These are phyloP conservation scores for Hymenopus coronatus DNA, from an alignment of 2,888 invertebrate species.

Conservation along the genomic window DNA sequence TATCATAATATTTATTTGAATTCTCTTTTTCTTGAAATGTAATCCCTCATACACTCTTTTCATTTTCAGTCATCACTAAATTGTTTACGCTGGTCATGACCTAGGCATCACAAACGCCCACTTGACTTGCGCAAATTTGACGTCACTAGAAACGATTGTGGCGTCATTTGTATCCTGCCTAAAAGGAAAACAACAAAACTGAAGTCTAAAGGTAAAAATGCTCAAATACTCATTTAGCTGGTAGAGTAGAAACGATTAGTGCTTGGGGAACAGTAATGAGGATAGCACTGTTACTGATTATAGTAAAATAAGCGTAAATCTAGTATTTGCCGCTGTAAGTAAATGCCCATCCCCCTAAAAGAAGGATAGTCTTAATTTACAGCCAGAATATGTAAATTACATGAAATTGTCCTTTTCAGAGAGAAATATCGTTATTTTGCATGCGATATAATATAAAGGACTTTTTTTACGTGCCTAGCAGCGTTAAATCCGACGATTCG, in stretches of 20 bases:
- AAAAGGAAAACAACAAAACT: not conserved
- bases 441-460: no score
- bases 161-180: slow-evolving; percentile 18
- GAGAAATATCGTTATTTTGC: no score
- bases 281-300: not conserved
- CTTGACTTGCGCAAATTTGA: slow-evolving; percentile 21
- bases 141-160: slow-evolving; percentile 20
- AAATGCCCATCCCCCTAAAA: not conserved
- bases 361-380: not conserved
- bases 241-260: not conserved
- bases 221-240: not conserved
- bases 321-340: not conserved
- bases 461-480: no score
- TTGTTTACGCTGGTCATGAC: not conserved
- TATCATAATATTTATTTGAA: no score
- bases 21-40: not conserved
- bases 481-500: not conserved
- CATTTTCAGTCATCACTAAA: not conserved
- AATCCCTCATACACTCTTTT: not conserved
- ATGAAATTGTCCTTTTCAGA: not conserved
- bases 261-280: not conserved
- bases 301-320: not conserved
- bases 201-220: not conserved
- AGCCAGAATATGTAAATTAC: not conserved
- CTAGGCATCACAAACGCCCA: slow-evolving; percentile 2